phyloP scores from a whole-genome alignment of 2,797 vertebrate genomes.

The Sebastes vulpes region DNA sequence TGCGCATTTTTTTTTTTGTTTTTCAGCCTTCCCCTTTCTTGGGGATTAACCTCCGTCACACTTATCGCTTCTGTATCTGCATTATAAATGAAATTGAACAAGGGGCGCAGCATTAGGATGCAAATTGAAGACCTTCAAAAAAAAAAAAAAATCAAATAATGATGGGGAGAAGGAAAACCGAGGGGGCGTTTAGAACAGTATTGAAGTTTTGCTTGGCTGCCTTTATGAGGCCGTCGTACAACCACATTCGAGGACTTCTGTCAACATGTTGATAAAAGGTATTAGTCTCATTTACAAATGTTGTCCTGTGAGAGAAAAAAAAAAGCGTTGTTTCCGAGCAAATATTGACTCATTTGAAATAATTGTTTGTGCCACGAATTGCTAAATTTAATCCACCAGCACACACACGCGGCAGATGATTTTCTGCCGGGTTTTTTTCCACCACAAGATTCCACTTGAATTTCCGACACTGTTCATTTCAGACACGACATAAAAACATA shows the following conservation, averaged over 20 bases:
- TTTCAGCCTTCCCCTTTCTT: conserved; percentile 33
- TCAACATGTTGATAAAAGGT: conserved; percentile 79
- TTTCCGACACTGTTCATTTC: conserved; percentile 20
- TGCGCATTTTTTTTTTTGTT: conserved; percentile 9
- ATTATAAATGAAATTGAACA: conserved; percentile 84
- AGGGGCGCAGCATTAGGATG: conserved; percentile 80
- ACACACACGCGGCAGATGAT: conserved; percentile 36
- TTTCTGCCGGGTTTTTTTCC: background rate
- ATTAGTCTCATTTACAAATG: conserved; percentile 75
- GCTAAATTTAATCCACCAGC: conserved; percentile 61
- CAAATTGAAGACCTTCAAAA: conserved; percentile 82
- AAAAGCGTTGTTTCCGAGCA: conserved; percentile 55
- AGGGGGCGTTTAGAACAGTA: conserved; percentile 69
- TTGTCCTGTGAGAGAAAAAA: conserved; percentile 53
- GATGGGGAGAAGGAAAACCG: conserved; percentile 61
- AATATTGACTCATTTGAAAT: conserved; percentile 77
- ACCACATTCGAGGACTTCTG: conserved; percentile 67
- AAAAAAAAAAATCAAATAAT: conserved; percentile 72
- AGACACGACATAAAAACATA: conserved; percentile 36
- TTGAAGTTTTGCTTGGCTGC: conserved; percentile 81
- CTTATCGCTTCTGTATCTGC: conserved; percentile 73
- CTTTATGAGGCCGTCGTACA: conserved; percentile 75
- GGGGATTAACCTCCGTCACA: conserved; percentile 72
- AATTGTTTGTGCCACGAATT: conserved; percentile 62
- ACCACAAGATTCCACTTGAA: background rate